Conservation (phyloP, 2,797 vertebrate species). For the Leptoclinus maculatus region DNA sequence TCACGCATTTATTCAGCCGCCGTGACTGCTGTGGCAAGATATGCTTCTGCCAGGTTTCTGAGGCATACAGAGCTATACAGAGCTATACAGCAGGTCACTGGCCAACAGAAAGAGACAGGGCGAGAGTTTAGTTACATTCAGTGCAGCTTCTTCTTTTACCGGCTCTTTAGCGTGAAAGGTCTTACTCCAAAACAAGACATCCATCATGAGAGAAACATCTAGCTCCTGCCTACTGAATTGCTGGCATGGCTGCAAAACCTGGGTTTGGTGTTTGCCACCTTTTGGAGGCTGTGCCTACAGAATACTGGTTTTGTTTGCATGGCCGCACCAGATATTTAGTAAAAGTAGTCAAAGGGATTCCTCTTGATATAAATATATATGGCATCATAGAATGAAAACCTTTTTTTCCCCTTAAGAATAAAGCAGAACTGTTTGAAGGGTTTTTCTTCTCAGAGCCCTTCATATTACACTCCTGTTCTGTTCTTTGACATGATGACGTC, state of each 20-base stretch:
- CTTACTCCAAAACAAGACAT: conserved; percentile 7
- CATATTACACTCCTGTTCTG: conserved; percentile 6
- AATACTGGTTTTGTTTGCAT: conserved; percentile 52
- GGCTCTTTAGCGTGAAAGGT: conserved; percentile 27
- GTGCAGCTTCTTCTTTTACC: conserved; percentile 41
- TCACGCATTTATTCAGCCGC: conserved; percentile 29
- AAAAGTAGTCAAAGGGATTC: conserved; percentile 27
- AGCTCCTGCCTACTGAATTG: conserved; percentile 34
- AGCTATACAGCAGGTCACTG: conserved; percentile 34
- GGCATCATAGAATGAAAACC: conserved; percentile 34
- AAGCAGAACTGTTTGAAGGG: conserved; percentile 3
- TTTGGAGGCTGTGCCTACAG: conserved; percentile 23
- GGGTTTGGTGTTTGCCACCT: conserved; percentile 27
- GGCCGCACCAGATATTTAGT: conserved; percentile 10
- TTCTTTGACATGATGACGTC: background rate
- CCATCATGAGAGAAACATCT: conserved; percentile 1
- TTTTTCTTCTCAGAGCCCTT: conserved; percentile 39
- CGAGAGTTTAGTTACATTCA: conserved; percentile 69
- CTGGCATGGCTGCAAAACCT: conserved; percentile 41
- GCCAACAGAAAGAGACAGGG: conserved; percentile 32
- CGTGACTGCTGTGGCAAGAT: conserved; percentile 28
- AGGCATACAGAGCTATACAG: conserved; percentile 18
- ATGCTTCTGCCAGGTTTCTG: conserved; percentile 25
- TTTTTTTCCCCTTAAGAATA: conserved; percentile 15
- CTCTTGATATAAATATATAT: conserved; percentile 19